Evolutionary conservation across 2,113 vertebrate genomes (phyloP).

Genomic region (Plestiodon gilberti): DNA sequence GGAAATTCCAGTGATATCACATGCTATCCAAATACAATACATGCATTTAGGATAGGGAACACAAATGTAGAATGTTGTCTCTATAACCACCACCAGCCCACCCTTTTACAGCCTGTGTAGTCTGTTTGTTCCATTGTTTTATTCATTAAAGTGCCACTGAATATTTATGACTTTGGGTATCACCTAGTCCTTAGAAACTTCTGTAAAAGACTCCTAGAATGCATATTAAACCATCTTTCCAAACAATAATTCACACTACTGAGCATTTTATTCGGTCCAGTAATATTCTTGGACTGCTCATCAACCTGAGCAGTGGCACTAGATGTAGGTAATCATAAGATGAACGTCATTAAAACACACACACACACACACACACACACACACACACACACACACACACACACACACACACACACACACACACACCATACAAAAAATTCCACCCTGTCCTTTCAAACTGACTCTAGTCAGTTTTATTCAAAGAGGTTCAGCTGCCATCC

Average conservation of each 20-base stretch:
- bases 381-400: too few species aligned
- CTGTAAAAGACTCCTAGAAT: background rate
- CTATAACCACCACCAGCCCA: background rate
- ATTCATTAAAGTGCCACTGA: background rate
- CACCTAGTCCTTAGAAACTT: background rate
- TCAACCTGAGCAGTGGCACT: background rate
- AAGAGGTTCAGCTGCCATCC: background rate
- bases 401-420: too few species aligned
- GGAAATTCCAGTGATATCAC: background rate
- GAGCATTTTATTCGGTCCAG: background rate
- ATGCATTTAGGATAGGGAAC: background rate
- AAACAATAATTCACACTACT: fast-evolving
- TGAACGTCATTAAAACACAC: background rate
- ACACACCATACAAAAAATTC: background rate
- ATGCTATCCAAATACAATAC: background rate
- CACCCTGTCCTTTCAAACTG: background rate
- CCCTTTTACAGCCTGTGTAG: background rate
- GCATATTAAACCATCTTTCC: background rate
- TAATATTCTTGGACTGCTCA: background rate
- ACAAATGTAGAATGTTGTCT: background rate
- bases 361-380: too few species aligned
- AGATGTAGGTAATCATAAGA: background rate
- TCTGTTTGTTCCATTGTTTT: slow-evolving; percentile 31
- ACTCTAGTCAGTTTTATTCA: background rate
- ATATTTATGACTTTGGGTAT: background rate